Evolutionary conservation across 2,888 invertebrate genomes (phyloP), one percentile per base, ranked within the genome.

Genomic region (Tenodera sinensis): DNA sequence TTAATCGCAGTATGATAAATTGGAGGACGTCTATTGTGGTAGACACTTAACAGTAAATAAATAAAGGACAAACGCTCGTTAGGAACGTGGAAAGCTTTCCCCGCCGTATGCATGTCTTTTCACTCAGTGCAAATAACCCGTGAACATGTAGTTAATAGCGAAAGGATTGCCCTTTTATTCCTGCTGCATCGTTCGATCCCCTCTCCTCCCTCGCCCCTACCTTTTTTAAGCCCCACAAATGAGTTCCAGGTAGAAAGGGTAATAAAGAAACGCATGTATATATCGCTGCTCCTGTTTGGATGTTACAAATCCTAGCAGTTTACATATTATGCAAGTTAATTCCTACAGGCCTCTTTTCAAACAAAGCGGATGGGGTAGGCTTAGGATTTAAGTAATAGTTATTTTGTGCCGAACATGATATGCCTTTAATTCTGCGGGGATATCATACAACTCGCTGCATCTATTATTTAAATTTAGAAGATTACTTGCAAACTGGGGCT

Each of bases 251-350:
- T 85, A 85, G 85, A 27, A 85, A 85, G 85, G 85, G 85, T 83
- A 87, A 87, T 87, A 83, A 87, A 87, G 87, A 27, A 82, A 82
- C 34, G 34, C 34, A 81, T 87, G 30, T 87, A 82, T 42, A 83
- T 87, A 83, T 87, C 87, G 82, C 87, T 83, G 27, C 83, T 82
- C 81, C 87, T 87, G 83, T 87, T 87, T 87, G 83, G 30, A 86
- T 86, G 86, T 86, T 86, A 86, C 86, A 86, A 87, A 87, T 87
- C 87, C 87, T 87, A n/a, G 47, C 85, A 85, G 85, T 85, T 85
- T 42, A 71, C n/a, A n/a, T 83, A 42, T 30, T 87, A 82, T 25
- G 34, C 87, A 81, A 28, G 82, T 87, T 87, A 87, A 87, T 87
- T 87, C 87, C 87, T 87, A 30, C 34, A 82, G 87, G 87, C 83